Percentiles rank a stretch among this genome's conserved stretches.
Evolutionary conservation across 2,888 invertebrate species (phyloP).

Genomic region (Drosophila tripunctata): DNA sequence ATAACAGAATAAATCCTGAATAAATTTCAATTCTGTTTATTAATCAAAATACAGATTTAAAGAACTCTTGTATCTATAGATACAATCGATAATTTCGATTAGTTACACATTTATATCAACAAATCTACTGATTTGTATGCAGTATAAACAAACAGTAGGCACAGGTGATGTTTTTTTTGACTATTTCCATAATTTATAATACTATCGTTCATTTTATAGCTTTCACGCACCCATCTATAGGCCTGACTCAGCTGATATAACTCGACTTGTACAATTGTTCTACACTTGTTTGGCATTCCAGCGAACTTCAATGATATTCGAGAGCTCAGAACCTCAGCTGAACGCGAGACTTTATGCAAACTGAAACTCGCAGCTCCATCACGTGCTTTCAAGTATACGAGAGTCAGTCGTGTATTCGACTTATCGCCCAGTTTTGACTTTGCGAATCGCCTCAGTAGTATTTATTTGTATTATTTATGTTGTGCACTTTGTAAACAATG

Average conservation of each 20-base stretch:
- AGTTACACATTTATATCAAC: too few species aligned
- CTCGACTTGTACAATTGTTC: slow-evolving; percentile 43
- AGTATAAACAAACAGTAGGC: too few species aligned
- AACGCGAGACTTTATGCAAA: slow-evolving; percentile 49
- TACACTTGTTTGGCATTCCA: slow-evolving; percentile 75
- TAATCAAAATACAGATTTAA: too few species aligned
- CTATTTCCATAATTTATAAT: too few species aligned
- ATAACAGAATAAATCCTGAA: too few species aligned
- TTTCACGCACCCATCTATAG: slow-evolving; percentile 11
- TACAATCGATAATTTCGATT: too few species aligned
- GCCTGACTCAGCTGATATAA: slow-evolving; percentile 51
- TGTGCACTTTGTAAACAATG: slow-evolving; percentile 61
- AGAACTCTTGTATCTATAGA: too few species aligned
- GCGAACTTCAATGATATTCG: slow-evolving; percentile 66
- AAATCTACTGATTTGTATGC: too few species aligned
- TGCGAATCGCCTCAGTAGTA: slow-evolving; percentile 8
- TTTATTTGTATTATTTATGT: slow-evolving; percentile 3
- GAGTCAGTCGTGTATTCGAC: slow-evolving; percentile 17
- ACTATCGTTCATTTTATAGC: neutral
- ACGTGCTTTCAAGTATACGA: slow-evolving; percentile 61
- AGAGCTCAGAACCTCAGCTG: slow-evolving; percentile 33
- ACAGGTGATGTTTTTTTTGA: too few species aligned
- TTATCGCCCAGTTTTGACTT: slow-evolving; percentile 35
- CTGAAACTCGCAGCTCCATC: slow-evolving; percentile 47
- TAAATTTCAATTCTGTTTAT: neutral